phyloP scores from a whole-genome alignment of 2,888 invertebrate genomes.

The Conus canariensis region DNA sequence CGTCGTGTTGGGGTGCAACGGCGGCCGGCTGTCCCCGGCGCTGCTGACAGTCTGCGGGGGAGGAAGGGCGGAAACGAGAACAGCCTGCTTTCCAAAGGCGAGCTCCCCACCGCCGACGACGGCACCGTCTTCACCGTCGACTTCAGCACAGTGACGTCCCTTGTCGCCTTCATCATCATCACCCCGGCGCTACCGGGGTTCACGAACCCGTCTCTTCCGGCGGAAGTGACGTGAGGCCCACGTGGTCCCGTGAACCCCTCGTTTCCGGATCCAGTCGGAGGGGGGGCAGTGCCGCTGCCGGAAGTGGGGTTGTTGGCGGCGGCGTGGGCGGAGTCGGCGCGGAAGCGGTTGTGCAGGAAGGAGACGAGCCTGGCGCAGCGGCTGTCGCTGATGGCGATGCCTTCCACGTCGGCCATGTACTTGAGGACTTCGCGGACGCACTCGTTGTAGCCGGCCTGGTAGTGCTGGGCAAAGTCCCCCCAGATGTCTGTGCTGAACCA shows the following conservation, averaged over 20 bases:
- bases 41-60: neutral
- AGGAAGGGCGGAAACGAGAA: constrained; percentile 13
- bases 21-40: neutral
- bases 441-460: constrained; percentile 59
- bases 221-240: neutral
- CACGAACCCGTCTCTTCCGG: neutral
- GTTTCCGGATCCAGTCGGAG: neutral
- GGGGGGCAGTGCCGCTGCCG: neutral
- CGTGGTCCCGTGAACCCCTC: neutral
- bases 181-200: neutral
- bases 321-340: neutral
- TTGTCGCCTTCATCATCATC: neutral
- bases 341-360: constrained; percentile 56
- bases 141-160: constrained; percentile 23
- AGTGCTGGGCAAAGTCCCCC: constrained; percentile 60
- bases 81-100: constrained; percentile 7
- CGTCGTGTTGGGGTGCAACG: neutral
- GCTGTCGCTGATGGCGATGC: constrained; percentile 48
- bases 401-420: constrained; percentile 58
- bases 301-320: neutral
- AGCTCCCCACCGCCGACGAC: neutral
- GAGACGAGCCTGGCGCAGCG: constrained; percentile 55
- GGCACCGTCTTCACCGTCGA: constrained; percentile 15
- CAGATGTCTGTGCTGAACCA: constrained; percentile 57
- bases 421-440: constrained; percentile 58